A percentile compares a stretch with the other conserved stretches of the same genome.
phyloP scores from a whole-genome alignment of 1,140 invertebrate species.

The Copidosoma floridanum region DNA sequence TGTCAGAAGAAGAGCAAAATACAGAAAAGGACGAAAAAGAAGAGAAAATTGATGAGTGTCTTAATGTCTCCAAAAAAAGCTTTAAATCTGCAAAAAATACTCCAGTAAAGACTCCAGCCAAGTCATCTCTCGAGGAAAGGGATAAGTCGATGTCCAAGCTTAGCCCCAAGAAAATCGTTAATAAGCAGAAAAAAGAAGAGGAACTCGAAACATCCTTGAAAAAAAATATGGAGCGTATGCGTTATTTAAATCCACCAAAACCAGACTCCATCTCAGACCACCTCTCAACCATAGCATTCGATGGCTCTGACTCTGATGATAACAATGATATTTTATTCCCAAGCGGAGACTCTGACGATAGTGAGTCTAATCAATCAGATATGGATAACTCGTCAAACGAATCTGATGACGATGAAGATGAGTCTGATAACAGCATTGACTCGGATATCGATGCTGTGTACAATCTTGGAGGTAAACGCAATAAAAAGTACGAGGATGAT shows the following conservation, averaged over 20 bases:
- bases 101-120: too few species aligned
- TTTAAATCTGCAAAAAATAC: background rate
- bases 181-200: background rate
- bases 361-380: background rate
- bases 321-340: background rate
- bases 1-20: background rate
- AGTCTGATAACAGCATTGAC: conserved; percentile 26
- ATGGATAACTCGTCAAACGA: background rate
- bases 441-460: conserved; percentile 42
- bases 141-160: background rate
- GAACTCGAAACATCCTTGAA: background rate
- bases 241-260: conserved; percentile 1
- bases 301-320: background rate
- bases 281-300: background rate
- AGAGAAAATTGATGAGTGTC: conserved; percentile 8
- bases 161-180: background rate
- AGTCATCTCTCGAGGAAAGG: background rate
- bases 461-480: conserved; percentile 38
- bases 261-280: too few species aligned
- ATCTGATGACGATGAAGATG: background rate
- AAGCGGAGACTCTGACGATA: too few species aligned
- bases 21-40: background rate
- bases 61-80: conserved; percentile 6
- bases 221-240: background rate
- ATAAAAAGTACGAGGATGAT: conserved; percentile 39